Conservation (phyloP, 2,888 invertebrate genomes). For the Drosophila anceps region DNA sequence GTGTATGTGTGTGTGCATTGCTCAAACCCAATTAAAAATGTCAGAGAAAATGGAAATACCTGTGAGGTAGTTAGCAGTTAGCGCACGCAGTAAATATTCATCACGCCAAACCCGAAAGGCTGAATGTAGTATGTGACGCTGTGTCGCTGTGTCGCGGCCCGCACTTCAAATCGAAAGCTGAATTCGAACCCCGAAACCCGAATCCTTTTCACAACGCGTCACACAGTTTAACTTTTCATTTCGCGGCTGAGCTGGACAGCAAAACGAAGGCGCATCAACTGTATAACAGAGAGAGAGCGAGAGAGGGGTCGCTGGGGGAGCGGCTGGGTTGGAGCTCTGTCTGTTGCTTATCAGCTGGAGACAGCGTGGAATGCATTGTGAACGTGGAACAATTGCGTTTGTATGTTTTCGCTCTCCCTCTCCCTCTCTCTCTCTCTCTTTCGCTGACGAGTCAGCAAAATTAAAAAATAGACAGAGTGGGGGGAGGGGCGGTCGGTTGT, state of each 20-base stretch:
- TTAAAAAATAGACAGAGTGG: slow-evolving; percentile 67
- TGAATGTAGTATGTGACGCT: background rate
- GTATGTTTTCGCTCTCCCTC: slow-evolving; percentile 66
- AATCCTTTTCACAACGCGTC: slow-evolving; percentile 57
- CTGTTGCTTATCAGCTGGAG: slow-evolving; percentile 78
- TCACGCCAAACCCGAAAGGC: slow-evolving; percentile 68
- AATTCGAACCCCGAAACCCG: slow-evolving; percentile 18
- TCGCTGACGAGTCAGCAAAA: slow-evolving; percentile 77
- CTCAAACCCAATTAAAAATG: slow-evolving; percentile 81
- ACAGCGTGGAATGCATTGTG: slow-evolving; percentile 76
- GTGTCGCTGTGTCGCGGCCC: background rate
- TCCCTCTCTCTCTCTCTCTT: background rate
- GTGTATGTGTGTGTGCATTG: slow-evolving; percentile 52
- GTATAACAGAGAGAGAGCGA: too few relatives aligned
- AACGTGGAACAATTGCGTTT: slow-evolving; percentile 76
- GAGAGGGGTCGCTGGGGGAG: slow-evolving; percentile 5
- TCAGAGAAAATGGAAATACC: slow-evolving; percentile 78
- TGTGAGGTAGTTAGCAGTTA: slow-evolving; percentile 81
- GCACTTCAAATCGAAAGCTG: slow-evolving; percentile 20
- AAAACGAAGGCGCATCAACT: too few relatives aligned
- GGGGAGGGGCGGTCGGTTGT: too few relatives aligned
- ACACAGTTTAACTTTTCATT: slow-evolving; percentile 81
- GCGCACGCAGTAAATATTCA: slow-evolving; percentile 82
- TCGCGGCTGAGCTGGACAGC: slow-evolving; percentile 54
- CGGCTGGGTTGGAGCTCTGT: slow-evolving; percentile 14